Conservation (phyloP, 2,888 invertebrate genomes). For the Sminthurinus aureus region DNA sequence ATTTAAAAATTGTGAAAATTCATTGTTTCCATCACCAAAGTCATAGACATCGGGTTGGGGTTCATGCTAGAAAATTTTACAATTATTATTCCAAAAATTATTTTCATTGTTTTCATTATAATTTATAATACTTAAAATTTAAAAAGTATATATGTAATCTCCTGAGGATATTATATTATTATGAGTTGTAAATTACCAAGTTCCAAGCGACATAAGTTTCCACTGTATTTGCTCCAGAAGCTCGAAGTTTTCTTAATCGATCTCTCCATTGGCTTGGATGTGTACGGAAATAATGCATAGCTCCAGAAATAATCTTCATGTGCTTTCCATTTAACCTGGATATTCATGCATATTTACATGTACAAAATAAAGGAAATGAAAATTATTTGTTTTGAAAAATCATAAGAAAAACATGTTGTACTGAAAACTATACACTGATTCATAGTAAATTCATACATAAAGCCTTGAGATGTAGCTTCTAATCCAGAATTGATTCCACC, state of each 20-base stretch:
- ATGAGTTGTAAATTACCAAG: no score
- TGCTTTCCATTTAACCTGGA: constrained; percentile 64
- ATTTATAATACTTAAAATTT: no score
- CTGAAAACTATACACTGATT: background rate
- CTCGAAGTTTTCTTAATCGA: constrained; percentile 65
- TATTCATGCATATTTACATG: background rate
- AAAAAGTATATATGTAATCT: no score
- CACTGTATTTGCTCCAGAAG: constrained; percentile 66
- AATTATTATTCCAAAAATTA: no score
- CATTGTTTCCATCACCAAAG: constrained; percentile 62
- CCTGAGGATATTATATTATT: no score
- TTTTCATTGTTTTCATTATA: no score
- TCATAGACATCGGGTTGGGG: constrained; percentile 60
- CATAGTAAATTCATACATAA: constrained; percentile 56
- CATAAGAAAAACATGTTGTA: background rate
- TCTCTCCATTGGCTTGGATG: constrained; percentile 67
- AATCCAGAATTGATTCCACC: constrained; percentile 62
- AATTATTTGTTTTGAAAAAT: no score
- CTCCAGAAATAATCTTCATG: constrained; percentile 66
- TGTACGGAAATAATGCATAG: constrained; percentile 68
- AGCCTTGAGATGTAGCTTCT: constrained; percentile 61
- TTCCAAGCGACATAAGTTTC: no score
- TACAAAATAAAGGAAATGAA: background rate
- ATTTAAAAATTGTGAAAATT: constrained; percentile 62
- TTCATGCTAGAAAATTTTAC: no score